Conservation (phyloP, 2,113 vertebrate genomes). For the Tragulus kanchil region DNA sequence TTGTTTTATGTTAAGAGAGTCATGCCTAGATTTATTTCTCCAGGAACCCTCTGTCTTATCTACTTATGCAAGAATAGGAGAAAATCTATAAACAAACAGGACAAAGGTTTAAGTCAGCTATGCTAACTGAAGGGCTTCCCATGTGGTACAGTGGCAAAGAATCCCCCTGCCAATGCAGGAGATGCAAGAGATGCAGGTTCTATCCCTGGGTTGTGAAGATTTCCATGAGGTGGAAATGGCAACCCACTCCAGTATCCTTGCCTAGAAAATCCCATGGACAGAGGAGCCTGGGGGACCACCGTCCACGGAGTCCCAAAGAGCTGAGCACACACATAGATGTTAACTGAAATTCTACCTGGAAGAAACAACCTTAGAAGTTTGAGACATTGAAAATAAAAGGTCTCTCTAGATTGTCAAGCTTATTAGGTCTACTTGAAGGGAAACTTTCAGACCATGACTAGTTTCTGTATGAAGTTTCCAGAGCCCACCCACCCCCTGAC, state of each 20-base stretch:
- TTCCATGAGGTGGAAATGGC: not conserved
- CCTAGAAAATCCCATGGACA: not conserved
- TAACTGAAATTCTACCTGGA: not conserved
- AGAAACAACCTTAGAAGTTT: not conserved
- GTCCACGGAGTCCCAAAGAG: not conserved
- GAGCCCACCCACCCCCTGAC: not conserved
- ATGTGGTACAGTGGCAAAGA: not conserved
- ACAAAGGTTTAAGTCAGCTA: not conserved
- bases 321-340: not conserved
- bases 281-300: not conserved
- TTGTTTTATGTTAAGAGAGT: not conserved
- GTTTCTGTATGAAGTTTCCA: not conserved
- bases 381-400: not conserved
- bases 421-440: not conserved
- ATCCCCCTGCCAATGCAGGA: not conserved
- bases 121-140: not conserved
- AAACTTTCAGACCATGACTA: not conserved
- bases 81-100: not conserved
- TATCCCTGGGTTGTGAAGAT: not conserved
- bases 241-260: not conserved
- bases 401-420: not conserved
- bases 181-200: not conserved
- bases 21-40: not conserved
- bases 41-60: not conserved
- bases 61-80: not conserved